Evolutionary conservation across 2,888 invertebrate species (phyloP).

Genomic region (Andrena marginata): DNA sequence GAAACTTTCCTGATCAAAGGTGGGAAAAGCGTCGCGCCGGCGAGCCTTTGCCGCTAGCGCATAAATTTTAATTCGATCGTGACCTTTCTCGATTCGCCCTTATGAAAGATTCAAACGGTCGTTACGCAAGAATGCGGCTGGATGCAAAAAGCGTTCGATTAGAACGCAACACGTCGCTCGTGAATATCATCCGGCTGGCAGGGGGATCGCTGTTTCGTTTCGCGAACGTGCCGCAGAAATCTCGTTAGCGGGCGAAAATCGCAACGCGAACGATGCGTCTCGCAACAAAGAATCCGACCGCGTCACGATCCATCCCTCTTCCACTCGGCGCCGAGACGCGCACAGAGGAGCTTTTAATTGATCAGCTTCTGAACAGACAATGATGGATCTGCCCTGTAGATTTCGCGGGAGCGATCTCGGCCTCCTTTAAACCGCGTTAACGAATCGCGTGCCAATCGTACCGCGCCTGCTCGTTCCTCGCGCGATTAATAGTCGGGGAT

Average conservation of each 20-base stretch:
- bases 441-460: slow-evolving; percentile 38
- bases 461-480: slow-evolving; percentile 7
- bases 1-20: slow-evolving; percentile 31
- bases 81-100: slow-evolving; percentile 47
- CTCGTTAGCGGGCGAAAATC: slow-evolving; percentile 56
- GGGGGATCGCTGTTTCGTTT: slow-evolving; percentile 21
- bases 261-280: slow-evolving; percentile 39
- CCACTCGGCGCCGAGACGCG: slow-evolving; percentile 2
- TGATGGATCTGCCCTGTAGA: slow-evolving; percentile 43
- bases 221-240: neutral
- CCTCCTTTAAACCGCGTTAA: slow-evolving; percentile 39
- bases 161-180: slow-evolving; percentile 53
- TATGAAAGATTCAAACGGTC: slow-evolving; percentile 64
- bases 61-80: slow-evolving; percentile 51
- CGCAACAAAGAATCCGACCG: slow-evolving; percentile 39
- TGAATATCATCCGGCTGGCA: slow-evolving; percentile 44
- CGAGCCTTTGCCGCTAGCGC: slow-evolving; percentile 6
- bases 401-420: slow-evolving; percentile 59
- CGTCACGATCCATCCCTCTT: slow-evolving; percentile 21
- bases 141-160: slow-evolving; percentile 47
- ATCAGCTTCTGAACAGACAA: slow-evolving; percentile 43
- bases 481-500: slow-evolving; percentile 18
- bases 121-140: slow-evolving; percentile 47
- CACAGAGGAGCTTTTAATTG: slow-evolving; percentile 40
- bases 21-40: slow-evolving; percentile 22